phyloP scores from a whole-genome alignment of 1,140 invertebrate species.

The Macrosteles quadrilineatus region DNA sequence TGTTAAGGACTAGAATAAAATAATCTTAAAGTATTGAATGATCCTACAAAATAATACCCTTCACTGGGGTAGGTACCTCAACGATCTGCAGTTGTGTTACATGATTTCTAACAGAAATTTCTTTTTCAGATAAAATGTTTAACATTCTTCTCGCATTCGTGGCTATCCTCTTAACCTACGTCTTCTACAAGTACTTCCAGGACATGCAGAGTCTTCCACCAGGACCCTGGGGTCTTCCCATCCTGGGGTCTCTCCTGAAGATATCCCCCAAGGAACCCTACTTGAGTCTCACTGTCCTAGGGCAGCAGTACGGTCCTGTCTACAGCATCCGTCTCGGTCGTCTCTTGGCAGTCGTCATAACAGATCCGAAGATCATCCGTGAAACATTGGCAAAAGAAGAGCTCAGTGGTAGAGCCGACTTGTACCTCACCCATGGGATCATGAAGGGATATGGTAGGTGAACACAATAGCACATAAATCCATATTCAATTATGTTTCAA shows the following conservation, averaged over 20 bases:
- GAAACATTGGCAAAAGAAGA: slow-evolving; percentile 68
- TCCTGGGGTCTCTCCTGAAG: slow-evolving; percentile 76
- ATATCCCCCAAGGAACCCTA: slow-evolving; percentile 68
- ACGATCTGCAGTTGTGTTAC: too few species aligned
- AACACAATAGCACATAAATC: not conserved
- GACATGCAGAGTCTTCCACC: slow-evolving; percentile 59
- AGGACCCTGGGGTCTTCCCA: slow-evolving; percentile 73
- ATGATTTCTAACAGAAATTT: too few species aligned
- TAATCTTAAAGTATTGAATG: too few species aligned
- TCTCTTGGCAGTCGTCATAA: slow-evolving; percentile 70
- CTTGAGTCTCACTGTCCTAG: slow-evolving; percentile 63
- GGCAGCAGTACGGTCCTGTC: slow-evolving; percentile 67
- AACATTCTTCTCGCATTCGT: not conserved
- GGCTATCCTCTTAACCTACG: not conserved
- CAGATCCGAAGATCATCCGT: slow-evolving; percentile 68
- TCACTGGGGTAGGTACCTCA: too few species aligned
- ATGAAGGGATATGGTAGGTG: slow-evolving; percentile 80
- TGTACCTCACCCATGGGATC: slow-evolving; percentile 81
- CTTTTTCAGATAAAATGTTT: not conserved
- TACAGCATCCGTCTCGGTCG: slow-evolving; percentile 71
- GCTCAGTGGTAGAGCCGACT: slow-evolving; percentile 71
- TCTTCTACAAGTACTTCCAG: not conserved
- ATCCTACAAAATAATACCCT: too few species aligned
- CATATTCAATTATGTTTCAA: not conserved
- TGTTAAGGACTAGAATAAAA: too few species aligned